Percentiles rank a stretch among this genome's conserved stretches.
These are phyloP conservation scores for Ametastegia equiseti DNA, from an alignment of 2,888 invertebrate genomes.

Conservation along the genomic window DNA sequence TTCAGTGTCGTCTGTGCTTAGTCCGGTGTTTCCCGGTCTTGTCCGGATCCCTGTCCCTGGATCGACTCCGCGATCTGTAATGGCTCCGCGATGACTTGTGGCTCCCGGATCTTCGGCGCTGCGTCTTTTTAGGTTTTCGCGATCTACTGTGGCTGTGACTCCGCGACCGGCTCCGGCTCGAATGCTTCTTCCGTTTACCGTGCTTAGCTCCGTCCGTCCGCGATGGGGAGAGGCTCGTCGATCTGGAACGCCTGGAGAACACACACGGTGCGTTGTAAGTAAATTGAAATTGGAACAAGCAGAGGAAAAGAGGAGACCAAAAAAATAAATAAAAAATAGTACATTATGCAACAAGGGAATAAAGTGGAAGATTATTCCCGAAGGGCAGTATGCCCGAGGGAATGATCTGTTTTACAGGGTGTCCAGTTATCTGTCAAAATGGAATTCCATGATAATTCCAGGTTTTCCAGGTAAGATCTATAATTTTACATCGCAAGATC, in stretches of 20 bases:
- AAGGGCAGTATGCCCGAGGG: too few species aligned
- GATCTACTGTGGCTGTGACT: constrained; percentile 74
- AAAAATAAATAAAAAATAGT: too few species aligned
- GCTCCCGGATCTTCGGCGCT: constrained; percentile 70
- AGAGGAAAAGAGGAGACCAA: too few species aligned
- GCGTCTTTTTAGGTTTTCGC: constrained; percentile 71
- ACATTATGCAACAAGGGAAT: too few species aligned
- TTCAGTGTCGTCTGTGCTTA: constrained; percentile 70
- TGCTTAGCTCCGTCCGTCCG: constrained; percentile 70
- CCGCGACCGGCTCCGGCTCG: constrained; percentile 74
- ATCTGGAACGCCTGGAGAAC: constrained; percentile 67
- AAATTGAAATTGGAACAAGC: neutral
- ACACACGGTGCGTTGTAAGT: neutral
- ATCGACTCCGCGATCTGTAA: constrained; percentile 72
- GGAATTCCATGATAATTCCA: too few species aligned
- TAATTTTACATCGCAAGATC: too few species aligned
- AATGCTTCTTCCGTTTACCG: constrained; percentile 72
- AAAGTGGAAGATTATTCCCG: too few species aligned
- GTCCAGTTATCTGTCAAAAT: too few species aligned
- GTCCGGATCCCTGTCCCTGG: constrained; percentile 72
- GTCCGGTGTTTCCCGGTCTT: constrained; percentile 71
- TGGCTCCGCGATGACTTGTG: constrained; percentile 72
- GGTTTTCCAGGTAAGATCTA: too few species aligned
- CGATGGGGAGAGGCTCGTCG: constrained; percentile 69
- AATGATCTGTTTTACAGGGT: too few species aligned